These are phyloP conservation scores for Papilio aristodemus DNA, from an alignment of 1,140 invertebrate species.

Conservation along the genomic window DNA sequence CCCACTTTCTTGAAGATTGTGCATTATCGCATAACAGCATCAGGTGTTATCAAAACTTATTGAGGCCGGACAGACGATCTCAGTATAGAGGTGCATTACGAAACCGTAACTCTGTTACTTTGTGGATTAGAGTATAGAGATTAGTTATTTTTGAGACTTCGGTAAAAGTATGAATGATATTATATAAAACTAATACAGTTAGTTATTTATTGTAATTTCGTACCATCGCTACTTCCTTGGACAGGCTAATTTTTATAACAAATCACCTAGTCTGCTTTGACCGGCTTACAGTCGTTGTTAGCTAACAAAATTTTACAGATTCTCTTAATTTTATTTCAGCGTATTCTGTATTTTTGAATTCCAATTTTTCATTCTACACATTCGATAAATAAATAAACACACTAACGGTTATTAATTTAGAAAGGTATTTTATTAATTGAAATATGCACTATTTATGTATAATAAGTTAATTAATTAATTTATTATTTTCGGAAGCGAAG, in stretches of 20 bases:
- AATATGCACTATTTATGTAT: too few species aligned
- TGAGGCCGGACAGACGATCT: constrained; percentile 42
- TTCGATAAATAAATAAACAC: too few species aligned
- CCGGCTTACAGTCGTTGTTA: too few species aligned
- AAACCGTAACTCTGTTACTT: constrained; percentile 19
- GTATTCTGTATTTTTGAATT: too few species aligned
- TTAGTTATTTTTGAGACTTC: neutral
- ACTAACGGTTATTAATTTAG: too few species aligned
- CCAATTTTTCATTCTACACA: too few species aligned
- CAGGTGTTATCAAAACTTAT: constrained; percentile 61
- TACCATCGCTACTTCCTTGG: neutral
- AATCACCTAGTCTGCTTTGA: neutral
- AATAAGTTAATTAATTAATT: too few species aligned
- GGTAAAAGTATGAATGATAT: neutral
- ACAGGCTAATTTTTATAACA: neutral
- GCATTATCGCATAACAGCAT: constrained; percentile 65
- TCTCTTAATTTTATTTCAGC: too few species aligned
- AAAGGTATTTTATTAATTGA: too few species aligned
- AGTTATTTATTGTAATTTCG: neutral
- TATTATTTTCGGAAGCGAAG: too few species aligned
- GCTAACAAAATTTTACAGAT: too few species aligned
- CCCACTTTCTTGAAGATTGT: constrained; percentile 62
- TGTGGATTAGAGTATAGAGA: neutral
- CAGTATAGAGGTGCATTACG: constrained; percentile 25
- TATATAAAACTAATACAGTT: neutral